Base-by-base conservation (phyloP, 2,888 invertebrate species). In the Cataglyphis cursor region DNA sequence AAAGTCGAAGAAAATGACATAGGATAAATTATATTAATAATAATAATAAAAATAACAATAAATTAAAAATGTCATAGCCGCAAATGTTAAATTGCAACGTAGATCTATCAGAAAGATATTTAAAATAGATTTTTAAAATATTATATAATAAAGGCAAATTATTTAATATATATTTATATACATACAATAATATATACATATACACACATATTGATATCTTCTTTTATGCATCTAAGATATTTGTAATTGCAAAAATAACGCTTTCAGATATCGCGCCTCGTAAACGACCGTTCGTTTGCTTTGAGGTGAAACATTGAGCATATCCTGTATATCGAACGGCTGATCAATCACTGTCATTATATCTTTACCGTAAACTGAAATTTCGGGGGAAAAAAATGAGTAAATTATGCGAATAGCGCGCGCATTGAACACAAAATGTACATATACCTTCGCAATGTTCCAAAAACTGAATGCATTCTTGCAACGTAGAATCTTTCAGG, bases 251-350 rank as follows among this genome's bases (percentile, higher is more conserved):
- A 98, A 95, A 87, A 99, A 96, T 92, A 99, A 96, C 90, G 97
- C 97, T 93, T 98, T 98, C 59, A 99, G 95, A 85, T 97, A 96
- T 80, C 99, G 96, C 0, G 99, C 97, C 95, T 99, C 99, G 92
- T 97, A 99, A 0, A 98, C 97, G 0, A 99, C 98, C 0, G 98
- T 98, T 94, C 98, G 98, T 93, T 97, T 97, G 5, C 98, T 98
- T 80, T 96, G 96, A 86, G 96, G 96, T 85, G 95, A 92, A 90
- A 96, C 96, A 8, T 96, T 96, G 84, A 97, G 96, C 0, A 96
- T 95, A 84, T 96, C 96, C 89, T 96, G 96, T 87, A 97, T 96
- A 93, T 98, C 97, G 90, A 98, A 96, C 3, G 98, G 97, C 85
- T 97, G 97, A 92, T 98, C 98, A 68, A 98, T 97, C 12, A 97